Percentiles rank a stretch among this genome's conserved stretches.
phyloP scores from a whole-genome alignment of 2,888 invertebrate species.

The Augiades crinisus region DNA sequence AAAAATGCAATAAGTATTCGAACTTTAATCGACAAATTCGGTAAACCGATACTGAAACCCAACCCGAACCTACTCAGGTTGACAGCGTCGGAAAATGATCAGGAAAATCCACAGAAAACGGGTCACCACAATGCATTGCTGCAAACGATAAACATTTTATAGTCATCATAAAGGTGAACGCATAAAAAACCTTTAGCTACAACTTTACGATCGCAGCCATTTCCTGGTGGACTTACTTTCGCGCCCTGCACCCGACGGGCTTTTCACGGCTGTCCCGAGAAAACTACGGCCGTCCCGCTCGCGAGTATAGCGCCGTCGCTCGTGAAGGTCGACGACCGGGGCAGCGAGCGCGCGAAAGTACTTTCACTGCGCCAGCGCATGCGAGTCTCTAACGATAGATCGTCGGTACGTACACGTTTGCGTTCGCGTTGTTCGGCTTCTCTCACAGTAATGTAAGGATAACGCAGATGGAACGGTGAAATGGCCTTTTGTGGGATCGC shows the following conservation, averaged over 20 bases:
- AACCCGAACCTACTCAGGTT: slow-evolving; percentile 15
- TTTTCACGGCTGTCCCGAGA: slow-evolving; percentile 71
- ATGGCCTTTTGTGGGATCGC: slow-evolving; percentile 41
- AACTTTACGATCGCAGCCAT: slow-evolving; percentile 58
- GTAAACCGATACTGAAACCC: slow-evolving; percentile 2
- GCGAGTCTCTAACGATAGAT: slow-evolving; percentile 59
- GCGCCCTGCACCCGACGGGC: slow-evolving; percentile 51
- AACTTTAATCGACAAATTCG: background rate
- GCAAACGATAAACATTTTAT: slow-evolving; percentile 55
- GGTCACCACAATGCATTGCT: slow-evolving; percentile 28
- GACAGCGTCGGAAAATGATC: slow-evolving; percentile 28
- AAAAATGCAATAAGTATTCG: background rate
- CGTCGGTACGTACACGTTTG: slow-evolving; percentile 54
- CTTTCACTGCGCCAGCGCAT: slow-evolving; percentile 77
- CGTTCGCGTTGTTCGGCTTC: slow-evolving; percentile 52
- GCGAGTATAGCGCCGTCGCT: slow-evolving; percentile 41
- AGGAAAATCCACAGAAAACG: slow-evolving; percentile 29
- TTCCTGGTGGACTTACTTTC: slow-evolving; percentile 72
- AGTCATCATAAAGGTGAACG: slow-evolving; percentile 56
- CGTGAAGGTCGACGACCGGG: slow-evolving; percentile 74
- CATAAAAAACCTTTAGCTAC: slow-evolving; percentile 60
- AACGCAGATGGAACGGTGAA: slow-evolving; percentile 50
- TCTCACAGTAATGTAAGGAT: slow-evolving; percentile 45
- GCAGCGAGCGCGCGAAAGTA: slow-evolving; percentile 78
- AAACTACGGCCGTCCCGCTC: slow-evolving; percentile 56